These are phyloP conservation scores for Xenops minutus DNA, from an alignment of 2,797 vertebrate genomes.

Conservation along the genomic window DNA sequence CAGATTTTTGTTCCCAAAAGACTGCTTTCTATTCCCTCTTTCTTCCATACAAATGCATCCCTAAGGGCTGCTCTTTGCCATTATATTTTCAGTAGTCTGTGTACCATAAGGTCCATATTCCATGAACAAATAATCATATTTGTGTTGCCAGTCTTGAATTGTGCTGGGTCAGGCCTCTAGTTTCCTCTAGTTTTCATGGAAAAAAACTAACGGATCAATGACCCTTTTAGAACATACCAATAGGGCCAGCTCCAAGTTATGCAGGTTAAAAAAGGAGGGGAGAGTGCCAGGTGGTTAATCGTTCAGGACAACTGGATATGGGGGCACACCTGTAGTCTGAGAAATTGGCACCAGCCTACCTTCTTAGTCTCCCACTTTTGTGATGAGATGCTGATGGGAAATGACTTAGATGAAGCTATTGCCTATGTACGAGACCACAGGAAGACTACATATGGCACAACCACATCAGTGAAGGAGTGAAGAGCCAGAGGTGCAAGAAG, in stretches of 20 bases:
- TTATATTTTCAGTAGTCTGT: neutral
- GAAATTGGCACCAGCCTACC: neutral
- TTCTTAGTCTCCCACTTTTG: neutral
- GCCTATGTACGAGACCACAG: neutral
- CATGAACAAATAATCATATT: neutral
- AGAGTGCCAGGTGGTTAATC: neutral
- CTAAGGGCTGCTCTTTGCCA: neutral
- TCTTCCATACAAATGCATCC: neutral
- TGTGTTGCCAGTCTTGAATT: neutral
- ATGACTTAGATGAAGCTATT: neutral
- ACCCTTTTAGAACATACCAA: neutral
- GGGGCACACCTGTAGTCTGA: neutral
- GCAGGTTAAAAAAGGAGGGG: neutral
- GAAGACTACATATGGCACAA: neutral
- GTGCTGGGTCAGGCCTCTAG: neutral
- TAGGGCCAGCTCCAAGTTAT: neutral
- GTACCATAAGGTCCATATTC: neutral
- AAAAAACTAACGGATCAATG: neutral
- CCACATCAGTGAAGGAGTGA: neutral
- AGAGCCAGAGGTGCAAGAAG: neutral
- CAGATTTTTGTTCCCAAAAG: neutral
- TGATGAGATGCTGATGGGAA: neutral
- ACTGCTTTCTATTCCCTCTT: neutral
- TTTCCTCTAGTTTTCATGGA: neutral
- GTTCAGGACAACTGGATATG: neutral